These are phyloP conservation scores for Hyperopisus bebe DNA, from an alignment of 2,113 vertebrate species.

Conservation along the genomic window DNA sequence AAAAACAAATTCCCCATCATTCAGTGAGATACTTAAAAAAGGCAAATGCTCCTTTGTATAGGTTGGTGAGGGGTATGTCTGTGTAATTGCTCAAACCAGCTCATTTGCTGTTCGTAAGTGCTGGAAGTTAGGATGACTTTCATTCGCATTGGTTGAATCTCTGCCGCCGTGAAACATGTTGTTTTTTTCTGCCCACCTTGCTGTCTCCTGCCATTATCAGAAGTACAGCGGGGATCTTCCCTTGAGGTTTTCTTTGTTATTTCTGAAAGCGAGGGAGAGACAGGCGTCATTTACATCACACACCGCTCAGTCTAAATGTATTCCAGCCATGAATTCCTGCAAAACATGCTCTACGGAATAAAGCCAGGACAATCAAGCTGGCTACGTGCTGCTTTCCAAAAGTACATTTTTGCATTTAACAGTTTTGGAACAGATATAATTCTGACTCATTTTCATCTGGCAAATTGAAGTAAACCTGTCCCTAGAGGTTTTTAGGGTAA, in stretches of 20 bases:
- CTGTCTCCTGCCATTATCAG: conserved; percentile 52
- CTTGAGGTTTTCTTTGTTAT: conserved; percentile 40
- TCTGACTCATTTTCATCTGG: neutral
- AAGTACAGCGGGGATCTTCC: conserved; percentile 34
- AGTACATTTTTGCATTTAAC: conserved; percentile 20
- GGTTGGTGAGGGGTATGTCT: neutral
- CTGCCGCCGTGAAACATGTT: neutral
- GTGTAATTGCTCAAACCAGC: neutral
- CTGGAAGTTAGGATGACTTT: neutral
- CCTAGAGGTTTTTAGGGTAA: neutral
- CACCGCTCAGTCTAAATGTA: conserved; percentile 37
- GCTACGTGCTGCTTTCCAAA: neutral
- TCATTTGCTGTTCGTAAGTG: neutral
- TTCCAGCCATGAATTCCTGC: conserved; percentile 27
- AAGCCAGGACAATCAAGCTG: conserved; percentile 27
- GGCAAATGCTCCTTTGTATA: neutral
- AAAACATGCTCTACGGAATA: conserved; percentile 16
- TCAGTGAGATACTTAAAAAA: neutral
- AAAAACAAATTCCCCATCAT: neutral
- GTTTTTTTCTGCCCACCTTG: conserved; percentile 30
- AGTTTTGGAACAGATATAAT: neutral
- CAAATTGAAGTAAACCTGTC: neutral
- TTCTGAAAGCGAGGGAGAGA: conserved; percentile 42
- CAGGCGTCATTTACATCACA: conserved; percentile 54
- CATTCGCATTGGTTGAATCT: neutral